Base-by-base conservation (phyloP, 2,113 vertebrate species). In the Oriolus oriolus region DNA sequence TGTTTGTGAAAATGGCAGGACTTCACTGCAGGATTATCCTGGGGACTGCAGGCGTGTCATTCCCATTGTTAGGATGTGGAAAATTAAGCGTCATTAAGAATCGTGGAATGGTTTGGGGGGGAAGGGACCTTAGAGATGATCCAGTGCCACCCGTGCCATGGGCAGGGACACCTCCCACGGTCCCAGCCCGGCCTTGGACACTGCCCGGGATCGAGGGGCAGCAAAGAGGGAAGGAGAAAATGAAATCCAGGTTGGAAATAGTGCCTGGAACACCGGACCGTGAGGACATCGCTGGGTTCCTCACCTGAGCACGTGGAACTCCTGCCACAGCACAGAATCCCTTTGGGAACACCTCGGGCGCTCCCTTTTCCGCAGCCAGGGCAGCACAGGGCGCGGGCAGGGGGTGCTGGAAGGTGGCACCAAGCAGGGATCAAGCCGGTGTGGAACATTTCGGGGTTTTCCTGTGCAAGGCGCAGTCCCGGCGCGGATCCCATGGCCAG, bases 371-470 rank as follows among this genome's bases (percentile, higher is more conserved):
- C 39, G 12, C 12, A 9, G 9, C 39, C 12, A 12, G 73, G 26
- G 24, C 53, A 33, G 41, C 30, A 8, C 28, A 6, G 28, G 61
- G 28, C 13, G 28, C 22, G 13, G 53, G 10, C 54, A 8, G 24
- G 75, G 45, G 53, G 30, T 10, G 73, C 52, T 9, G 63, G 66
- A 41, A 82, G 56, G 49, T 4, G 6, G 26, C 88, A 6, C 53
- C 33, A 49, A 68, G 79, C 50, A 64, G 61, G 54, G 65, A 11
- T 2, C 7, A 9, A 20, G 5, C 8, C 20, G 2, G 27, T 5
- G 35, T 11, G 83, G 16, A 69, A 19, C 60, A 19, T 63, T 69
- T 89, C n/a, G 71, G 23, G n/a, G 87, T 93, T 87, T 82, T 91
- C 57, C 78, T 74, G 75, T 68, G 5, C 76, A 73, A n/a, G n/a